Base-by-base conservation (phyloP, 2,797 vertebrate species). In the Mionectes olivaceus region DNA sequence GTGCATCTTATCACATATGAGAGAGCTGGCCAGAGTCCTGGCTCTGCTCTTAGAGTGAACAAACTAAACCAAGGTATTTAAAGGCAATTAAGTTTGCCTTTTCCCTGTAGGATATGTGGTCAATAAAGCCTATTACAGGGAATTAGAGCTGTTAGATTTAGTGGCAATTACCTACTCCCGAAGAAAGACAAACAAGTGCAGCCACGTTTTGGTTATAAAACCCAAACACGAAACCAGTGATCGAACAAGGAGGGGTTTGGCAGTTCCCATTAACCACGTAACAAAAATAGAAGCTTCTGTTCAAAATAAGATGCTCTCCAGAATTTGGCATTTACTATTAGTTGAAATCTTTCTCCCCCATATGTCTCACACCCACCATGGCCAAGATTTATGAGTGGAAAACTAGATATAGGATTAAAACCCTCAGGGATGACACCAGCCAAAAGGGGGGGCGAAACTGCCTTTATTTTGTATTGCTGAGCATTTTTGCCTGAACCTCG, bases 41-140 rank as follows among this genome's bases (percentile, higher is more conserved):
- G 55, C 83, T 83, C 65, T 76, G 67, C 77, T 76, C 77, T 60
- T 32, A 19, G 82, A 86, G 49, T 67, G 56, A 94, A 33, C 43
- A 61, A 71, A 56, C 81, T 43, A 35, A 67, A 79, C 76, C 64
- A 78, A 84, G 60, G 87, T 59, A 83, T 89, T 94, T 93, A 92
- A 92, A 94, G 47, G 71, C 87, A 93, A 93, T 96, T 91, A 91
- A 67, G 32, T 78, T 91, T 78, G 68, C 69, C 46, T 92, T 85
- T 55, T 88, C 91, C 80, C 86, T 33, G 74, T 69, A 44, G 94
- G 89, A 73, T 75, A 13, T 18, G 55, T 81, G 56, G 82, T 80
- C 80, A 67, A 46, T 83, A 94, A 89, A 95, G 81, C 68, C 88
- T 47, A 37, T 93, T 90, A 90, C 1, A 8, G 44, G 59, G 89